Base-by-base conservation (phyloP, 1,140 invertebrate genomes). In the Drosophila takahashii region DNA sequence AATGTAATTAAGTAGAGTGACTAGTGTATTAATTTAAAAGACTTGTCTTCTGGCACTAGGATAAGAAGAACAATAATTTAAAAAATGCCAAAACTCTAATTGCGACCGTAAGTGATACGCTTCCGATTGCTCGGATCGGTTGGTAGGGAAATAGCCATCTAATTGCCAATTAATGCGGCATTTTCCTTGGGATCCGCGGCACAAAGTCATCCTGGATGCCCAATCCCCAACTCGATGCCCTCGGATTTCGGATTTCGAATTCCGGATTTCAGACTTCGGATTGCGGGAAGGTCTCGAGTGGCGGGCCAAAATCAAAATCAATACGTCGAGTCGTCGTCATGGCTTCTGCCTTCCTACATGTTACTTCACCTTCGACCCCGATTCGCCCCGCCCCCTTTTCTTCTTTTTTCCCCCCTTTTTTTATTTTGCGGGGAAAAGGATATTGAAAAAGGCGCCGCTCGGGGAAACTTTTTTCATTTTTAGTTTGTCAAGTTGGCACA, bases 401-500 rank as follows among this genome's bases (percentile, higher is more conserved):
- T n/a, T n/a, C n/a, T n/a, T n/a, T n/a, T n/a, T n/a, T 13, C 22
- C 27, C 1, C 37, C 27, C 1, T 10, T 13, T 16, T 15, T 41
- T 41, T 15, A 7, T 26, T 53, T 50, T 64, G 64, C 67, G 74
- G 69, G 48, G 58, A 50, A 75, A 76, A 76, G 78, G 77, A 87
- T 87, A 87, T 87, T 87, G 83, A 87, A 87, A 86, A 87, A 83
- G 83, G 83, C 84, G 83, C 79, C 77, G 84, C 84, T 89, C 72
- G 79, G 62, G 57, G 48, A 87, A 87, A 87, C 84, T 87, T 87
- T 87, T 87, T 87, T 87, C 83, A 87, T 89, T 87, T 85, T 87
- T 89, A 87, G 83, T 87, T 87, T 87, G 84, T 87, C 83, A 87
- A 87, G 83, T 87, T 87, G 84, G 79, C 84, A 89, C 79, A 87